Evolutionary conservation across 2,113 vertebrate genomes (phyloP).

Genomic region (Bostrychus sinensis): DNA sequence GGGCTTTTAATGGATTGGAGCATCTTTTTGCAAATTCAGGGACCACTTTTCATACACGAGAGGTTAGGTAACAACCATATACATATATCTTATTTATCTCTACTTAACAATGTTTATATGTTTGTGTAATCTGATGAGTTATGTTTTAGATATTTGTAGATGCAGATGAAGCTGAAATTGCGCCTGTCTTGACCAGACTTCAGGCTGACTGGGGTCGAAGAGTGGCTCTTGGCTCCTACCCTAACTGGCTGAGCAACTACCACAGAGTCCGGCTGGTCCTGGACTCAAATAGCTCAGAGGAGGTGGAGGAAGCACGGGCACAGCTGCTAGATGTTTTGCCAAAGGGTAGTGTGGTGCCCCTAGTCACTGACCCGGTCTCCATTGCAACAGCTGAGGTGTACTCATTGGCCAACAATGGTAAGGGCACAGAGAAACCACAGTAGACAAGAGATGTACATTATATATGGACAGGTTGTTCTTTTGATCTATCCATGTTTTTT

Average conservation of each 20-base stretch:
- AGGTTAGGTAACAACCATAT: conserved; percentile 53
- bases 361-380: conserved; percentile 79
- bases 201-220: conserved; percentile 76
- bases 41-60: conserved; percentile 81
- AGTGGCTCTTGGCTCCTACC: conserved; percentile 90
- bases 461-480: too few species aligned
- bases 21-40: conserved; percentile 84
- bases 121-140: background rate
- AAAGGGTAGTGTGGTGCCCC: conserved; percentile 75
- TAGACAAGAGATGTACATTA: too few species aligned
- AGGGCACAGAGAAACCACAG: conserved; percentile 18
- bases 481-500: too few species aligned
- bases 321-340: conserved; percentile 85
- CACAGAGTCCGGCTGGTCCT: conserved; percentile 89
- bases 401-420: conserved; percentile 84
- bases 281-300: conserved; percentile 83
- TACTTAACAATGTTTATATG: background rate
- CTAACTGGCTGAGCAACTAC: conserved; percentile 94
- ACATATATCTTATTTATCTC: background rate
- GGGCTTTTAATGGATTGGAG: conserved; percentile 82
- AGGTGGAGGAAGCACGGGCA: conserved; percentile 79
- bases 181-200: conserved; percentile 77
- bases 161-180: conserved; percentile 81
- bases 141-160: conserved; percentile 82
- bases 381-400: conserved; percentile 85